Conservation (phyloP, 2,113 vertebrate species). For the Mesoclemmys tuberculata region DNA sequence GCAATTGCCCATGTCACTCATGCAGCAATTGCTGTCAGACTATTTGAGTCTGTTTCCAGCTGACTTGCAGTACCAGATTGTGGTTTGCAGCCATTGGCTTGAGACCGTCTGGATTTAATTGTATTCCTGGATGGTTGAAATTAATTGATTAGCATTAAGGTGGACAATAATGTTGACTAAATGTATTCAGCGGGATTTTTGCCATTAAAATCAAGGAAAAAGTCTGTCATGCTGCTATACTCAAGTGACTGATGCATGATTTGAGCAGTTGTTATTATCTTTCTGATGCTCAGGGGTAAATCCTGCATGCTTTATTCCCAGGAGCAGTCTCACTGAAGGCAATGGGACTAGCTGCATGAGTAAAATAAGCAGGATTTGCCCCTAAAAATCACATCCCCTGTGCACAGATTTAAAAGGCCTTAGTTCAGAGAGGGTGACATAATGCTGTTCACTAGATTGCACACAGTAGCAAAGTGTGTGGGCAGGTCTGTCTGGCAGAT, state of each 20-base stretch:
- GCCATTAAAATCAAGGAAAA: background rate
- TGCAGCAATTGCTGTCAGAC: background rate
- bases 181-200: background rate
- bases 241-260: background rate
- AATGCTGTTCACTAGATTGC: background rate
- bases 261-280: background rate
- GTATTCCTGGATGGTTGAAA: slow-evolving; percentile 3
- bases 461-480: background rate
- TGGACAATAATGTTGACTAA: background rate
- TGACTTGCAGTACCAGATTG: background rate
- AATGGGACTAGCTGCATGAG: background rate
- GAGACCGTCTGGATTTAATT: background rate
- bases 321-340: background rate
- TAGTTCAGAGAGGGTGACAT: background rate
- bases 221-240: rapidly evolving
- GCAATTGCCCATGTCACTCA: background rate
- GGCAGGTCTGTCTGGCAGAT: background rate
- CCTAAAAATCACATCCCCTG: background rate
- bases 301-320: background rate
- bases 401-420: background rate
- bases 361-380: background rate
- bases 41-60: background rate
- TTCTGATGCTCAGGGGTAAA: background rate
- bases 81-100: background rate
- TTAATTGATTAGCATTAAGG: background rate